Percentiles rank a stretch among this genome's conserved stretches.
These are phyloP conservation scores for Mythimna loreyi DNA, from an alignment of 2,888 invertebrate genomes.

Conservation along the genomic window DNA sequence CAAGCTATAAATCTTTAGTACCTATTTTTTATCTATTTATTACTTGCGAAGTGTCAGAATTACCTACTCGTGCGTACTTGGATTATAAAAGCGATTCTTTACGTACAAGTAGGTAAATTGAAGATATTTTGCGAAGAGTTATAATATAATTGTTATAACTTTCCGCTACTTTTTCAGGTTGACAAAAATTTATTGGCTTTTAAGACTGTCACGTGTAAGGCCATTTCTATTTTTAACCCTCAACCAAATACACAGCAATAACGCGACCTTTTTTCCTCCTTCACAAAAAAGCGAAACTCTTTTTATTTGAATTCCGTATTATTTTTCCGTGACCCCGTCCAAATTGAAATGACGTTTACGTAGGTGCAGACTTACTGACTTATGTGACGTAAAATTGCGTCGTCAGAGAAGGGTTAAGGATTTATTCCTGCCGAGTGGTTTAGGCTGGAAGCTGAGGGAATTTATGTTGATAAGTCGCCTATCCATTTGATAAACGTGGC, in stretches of 20 bases:
- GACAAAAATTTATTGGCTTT: neutral
- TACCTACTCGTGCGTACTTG: too few species aligned
- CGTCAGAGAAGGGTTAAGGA: slow-evolving; percentile 62
- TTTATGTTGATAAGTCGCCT: slow-evolving; percentile 52
- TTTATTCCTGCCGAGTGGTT: slow-evolving; percentile 50
- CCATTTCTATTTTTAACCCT: slow-evolving; percentile 30
- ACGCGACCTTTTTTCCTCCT: slow-evolving; percentile 27
- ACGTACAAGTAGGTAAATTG: too few species aligned
- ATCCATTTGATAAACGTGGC: slow-evolving; percentile 13
- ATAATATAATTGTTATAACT: neutral
- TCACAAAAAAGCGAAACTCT: slow-evolving; percentile 6
- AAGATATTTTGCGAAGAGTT: too few species aligned
- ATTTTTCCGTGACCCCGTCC: slow-evolving; percentile 50
- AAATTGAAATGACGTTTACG: slow-evolving; percentile 63
- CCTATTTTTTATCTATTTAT: too few species aligned
- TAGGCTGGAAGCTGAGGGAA: slow-evolving; percentile 37
- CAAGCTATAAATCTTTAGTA: too few species aligned
- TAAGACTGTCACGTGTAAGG: neutral
- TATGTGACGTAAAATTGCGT: slow-evolving; percentile 60
- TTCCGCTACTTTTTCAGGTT: neutral
- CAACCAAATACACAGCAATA: slow-evolving; percentile 24
- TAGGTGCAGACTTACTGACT: slow-evolving; percentile 53
- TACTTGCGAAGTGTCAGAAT: too few species aligned
- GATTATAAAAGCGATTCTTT: too few species aligned
- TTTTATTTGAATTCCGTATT: slow-evolving; percentile 52